Evolutionary conservation across 2,113 vertebrate species (phyloP).

Genomic region (Delphinus delphis): DNA sequence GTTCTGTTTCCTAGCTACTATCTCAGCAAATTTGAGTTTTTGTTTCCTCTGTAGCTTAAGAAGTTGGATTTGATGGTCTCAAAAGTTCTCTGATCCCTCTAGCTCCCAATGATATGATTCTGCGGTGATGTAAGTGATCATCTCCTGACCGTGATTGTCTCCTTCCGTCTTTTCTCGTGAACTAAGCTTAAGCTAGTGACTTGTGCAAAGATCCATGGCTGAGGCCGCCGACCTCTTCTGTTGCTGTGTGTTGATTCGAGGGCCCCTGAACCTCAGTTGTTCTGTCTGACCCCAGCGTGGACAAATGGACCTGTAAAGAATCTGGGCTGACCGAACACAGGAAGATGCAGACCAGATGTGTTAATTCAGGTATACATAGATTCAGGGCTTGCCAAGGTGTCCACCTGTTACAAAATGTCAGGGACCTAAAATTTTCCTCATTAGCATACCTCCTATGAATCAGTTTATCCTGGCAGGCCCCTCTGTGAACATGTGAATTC

Average conservation of each 20-base stretch:
- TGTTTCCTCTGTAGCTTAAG: not conserved
- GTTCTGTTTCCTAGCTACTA: not conserved
- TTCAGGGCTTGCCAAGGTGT: not conserved
- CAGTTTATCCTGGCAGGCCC: not conserved
- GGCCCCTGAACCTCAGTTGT: not conserved
- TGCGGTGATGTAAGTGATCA: not conserved
- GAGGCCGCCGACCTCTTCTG: not conserved
- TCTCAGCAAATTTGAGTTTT: not conserved
- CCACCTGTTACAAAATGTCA: not conserved
- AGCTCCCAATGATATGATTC: not conserved
- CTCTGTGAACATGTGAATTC: not conserved
- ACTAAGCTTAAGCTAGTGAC: not conserved
- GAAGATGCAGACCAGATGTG: not conserved
- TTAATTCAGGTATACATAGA: not conserved
- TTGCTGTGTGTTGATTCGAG: not conserved
- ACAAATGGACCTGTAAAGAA: not conserved
- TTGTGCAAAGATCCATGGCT: not conserved
- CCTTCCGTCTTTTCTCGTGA: not conserved
- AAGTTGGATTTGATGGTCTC: not conserved
- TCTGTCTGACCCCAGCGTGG: not conserved
- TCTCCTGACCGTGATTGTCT: not conserved
- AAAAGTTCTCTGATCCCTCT: not conserved
- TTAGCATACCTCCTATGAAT: not conserved
- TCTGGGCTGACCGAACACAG: rapidly evolving
- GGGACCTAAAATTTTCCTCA: not conserved